Evolutionary conservation across 2,888 invertebrate genomes (phyloP).

Genomic region (Congeria kusceri): DNA sequence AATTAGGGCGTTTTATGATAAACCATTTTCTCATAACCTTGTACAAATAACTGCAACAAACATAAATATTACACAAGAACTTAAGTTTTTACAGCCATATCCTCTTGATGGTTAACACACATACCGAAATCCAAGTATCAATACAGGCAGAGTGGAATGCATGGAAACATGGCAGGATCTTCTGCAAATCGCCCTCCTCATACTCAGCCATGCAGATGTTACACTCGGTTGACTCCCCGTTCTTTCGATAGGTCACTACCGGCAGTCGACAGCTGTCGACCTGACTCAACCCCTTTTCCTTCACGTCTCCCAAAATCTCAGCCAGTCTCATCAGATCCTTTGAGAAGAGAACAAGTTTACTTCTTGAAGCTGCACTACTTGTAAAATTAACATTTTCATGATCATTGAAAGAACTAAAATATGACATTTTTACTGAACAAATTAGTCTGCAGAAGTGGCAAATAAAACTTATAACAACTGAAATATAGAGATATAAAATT

Average conservation of each 20-base stretch:
- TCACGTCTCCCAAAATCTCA: constrained; percentile 74
- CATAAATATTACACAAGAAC: too few relatives aligned
- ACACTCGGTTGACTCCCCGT: constrained; percentile 69
- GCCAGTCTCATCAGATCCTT: constrained; percentile 72
- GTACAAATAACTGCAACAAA: too few relatives aligned
- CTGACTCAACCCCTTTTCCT: constrained; percentile 66
- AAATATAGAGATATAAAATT: too few relatives aligned
- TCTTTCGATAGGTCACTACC: constrained; percentile 59
- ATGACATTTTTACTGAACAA: too few relatives aligned
- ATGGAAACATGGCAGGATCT: constrained; percentile 82
- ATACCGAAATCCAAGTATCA: constrained; percentile 82
- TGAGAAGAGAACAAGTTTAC: neutral
- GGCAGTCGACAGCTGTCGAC: constrained; percentile 64
- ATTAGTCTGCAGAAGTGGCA: too few relatives aligned
- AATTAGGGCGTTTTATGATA: too few relatives aligned
- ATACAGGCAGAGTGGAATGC: constrained; percentile 81
- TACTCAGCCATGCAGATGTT: constrained; percentile 82
- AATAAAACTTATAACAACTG: too few relatives aligned
- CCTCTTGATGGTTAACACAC: constrained; percentile 15
- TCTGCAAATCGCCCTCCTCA: constrained; percentile 74
- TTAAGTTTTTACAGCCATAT: too few relatives aligned
- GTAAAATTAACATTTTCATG: too few relatives aligned
- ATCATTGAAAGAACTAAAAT: too few relatives aligned
- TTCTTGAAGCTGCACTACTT: too few relatives aligned
- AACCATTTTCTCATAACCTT: too few relatives aligned